These are phyloP conservation scores for Meleagris gallopavo DNA, from an alignment of 2,113 vertebrate genomes.

Conservation along the genomic window DNA sequence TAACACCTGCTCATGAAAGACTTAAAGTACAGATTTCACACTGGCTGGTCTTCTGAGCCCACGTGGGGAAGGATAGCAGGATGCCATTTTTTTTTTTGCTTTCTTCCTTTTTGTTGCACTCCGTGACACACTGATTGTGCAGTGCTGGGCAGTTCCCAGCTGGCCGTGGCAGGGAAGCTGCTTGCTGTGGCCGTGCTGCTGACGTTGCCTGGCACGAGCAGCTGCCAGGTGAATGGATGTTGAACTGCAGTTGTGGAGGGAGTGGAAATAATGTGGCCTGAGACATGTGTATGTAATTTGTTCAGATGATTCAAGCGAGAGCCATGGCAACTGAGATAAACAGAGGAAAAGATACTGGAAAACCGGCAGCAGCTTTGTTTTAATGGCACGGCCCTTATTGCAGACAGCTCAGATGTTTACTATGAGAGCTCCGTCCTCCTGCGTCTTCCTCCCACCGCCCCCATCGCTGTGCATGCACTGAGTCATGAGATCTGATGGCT, in stretches of 20 bases:
- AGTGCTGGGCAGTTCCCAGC: slow-evolving; percentile 20
- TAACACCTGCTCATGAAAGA: background rate
- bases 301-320: slow-evolving; percentile 69
- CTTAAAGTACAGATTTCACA: background rate
- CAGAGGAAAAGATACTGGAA: slow-evolving; percentile 72
- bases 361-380: slow-evolving; percentile 53
- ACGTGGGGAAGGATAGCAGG: background rate
- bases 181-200: accelerated
- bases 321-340: slow-evolving; percentile 75
- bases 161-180: background rate
- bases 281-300: slow-evolving; percentile 72
- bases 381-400: slow-evolving; percentile 37
- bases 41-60: background rate
- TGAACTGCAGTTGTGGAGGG: slow-evolving; percentile 22
- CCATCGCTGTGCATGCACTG: slow-evolving; percentile 2
- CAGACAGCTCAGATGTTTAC: slow-evolving; percentile 65
- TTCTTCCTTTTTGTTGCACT: background rate
- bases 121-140: background rate
- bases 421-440: slow-evolving; percentile 50
- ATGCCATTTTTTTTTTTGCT: background rate
- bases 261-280: slow-evolving; percentile 55
- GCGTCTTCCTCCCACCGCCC: slow-evolving; percentile 27
- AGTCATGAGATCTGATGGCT: slow-evolving; percentile 37
- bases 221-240: slow-evolving; percentile 73
- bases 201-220: background rate